Conservation (phyloP, 2,113 vertebrate genomes). For the Baryphthengus martii region DNA sequence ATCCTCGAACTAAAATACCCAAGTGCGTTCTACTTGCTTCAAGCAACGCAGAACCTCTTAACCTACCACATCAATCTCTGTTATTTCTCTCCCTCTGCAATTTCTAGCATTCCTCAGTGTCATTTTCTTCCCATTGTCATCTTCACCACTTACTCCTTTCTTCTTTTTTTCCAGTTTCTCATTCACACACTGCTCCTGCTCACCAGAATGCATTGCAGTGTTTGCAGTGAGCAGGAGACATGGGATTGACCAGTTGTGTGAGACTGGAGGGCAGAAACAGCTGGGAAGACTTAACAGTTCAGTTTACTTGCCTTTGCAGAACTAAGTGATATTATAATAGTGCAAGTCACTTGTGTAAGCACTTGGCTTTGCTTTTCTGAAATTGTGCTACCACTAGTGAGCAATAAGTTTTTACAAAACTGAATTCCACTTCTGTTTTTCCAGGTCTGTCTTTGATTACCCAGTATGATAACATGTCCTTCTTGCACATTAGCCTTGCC, state of each 20-base stretch:
- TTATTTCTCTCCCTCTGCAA: not conserved
- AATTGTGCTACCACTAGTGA: fast-evolving
- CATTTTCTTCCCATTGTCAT: not conserved
- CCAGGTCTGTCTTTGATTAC: not conserved
- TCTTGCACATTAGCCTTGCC: not conserved
- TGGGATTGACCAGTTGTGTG: not conserved
- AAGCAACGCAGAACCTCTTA: not conserved
- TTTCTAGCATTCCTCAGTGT: not conserved
- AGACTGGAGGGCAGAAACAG: not conserved
- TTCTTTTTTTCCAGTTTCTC: not conserved
- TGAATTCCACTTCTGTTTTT: not conserved
- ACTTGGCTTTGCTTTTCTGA: not conserved
- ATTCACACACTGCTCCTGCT: not conserved
- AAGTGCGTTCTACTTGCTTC: not conserved
- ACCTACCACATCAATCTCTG: not conserved
- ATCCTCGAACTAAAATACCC: not conserved
- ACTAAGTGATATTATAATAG: not conserved
- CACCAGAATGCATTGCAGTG: not conserved
- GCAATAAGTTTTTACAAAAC: not conserved
- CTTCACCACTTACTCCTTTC: not conserved
- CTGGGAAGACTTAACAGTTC: not conserved
- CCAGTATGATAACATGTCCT: not conserved
- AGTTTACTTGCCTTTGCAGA: not conserved
- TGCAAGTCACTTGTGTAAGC: not conserved
- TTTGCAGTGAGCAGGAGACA: not conserved